Evolutionary conservation across 2,113 vertebrate genomes (phyloP).

Genomic region (Apeltes quadracus): DNA sequence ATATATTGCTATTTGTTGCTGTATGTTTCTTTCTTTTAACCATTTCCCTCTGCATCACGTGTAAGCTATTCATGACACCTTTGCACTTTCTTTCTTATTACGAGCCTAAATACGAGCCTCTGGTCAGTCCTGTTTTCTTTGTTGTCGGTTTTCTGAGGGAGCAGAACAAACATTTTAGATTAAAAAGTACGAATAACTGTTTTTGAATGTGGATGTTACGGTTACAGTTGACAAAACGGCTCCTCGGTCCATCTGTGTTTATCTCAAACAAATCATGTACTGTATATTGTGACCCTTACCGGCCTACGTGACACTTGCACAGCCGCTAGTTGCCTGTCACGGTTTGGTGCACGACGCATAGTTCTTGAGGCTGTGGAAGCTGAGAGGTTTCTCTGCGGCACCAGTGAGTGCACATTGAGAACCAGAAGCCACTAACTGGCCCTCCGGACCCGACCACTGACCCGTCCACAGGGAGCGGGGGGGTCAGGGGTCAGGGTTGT

Average conservation of each 20-base stretch:
- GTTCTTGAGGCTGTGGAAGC: slow-evolving; percentile 46
- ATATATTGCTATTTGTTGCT: no score
- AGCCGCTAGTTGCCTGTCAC: neutral
- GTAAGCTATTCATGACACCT: no score
- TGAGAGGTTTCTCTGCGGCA: slow-evolving; percentile 34
- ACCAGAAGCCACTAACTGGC: neutral
- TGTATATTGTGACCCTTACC: neutral
- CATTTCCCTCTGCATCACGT: no score
- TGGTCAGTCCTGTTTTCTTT: no score
- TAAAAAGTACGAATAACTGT: no score
- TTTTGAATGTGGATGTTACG: no score
- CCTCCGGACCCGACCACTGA: no score
- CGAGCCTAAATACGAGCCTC: no score
- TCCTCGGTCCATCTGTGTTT: neutral
- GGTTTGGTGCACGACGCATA: slow-evolving; percentile 7
- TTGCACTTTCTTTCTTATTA: no score
- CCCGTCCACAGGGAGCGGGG: neutral
- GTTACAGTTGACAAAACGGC: neutral
- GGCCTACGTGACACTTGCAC: neutral
- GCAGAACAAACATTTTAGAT: no score
- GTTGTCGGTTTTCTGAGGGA: no score
- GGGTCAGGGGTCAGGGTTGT: neutral
- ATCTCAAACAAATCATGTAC: neutral
- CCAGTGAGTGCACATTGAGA: slow-evolving; percentile 41
- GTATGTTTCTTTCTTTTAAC: no score